phyloP scores from a whole-genome alignment of 2,888 invertebrate genomes.

The Drosophila sordidula region DNA sequence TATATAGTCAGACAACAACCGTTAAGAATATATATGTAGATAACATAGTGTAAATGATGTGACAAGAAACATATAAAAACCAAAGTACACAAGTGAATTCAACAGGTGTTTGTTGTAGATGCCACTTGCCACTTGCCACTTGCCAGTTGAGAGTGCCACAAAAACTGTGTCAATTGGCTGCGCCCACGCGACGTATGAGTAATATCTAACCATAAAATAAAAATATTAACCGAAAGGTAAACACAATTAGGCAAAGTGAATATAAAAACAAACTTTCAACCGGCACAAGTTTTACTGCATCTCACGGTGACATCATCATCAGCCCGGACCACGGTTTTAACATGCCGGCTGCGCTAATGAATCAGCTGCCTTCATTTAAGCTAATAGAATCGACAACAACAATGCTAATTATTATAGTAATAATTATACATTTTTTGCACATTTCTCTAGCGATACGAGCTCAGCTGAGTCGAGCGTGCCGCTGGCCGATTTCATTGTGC shows the following conservation, averaged over 20 bases:
- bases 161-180: conserved; percentile 67
- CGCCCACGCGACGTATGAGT: conserved; percentile 61
- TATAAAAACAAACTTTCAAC: conserved; percentile 10
- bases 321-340: neutral
- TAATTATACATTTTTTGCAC: neutral
- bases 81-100: neutral
- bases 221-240: conserved; percentile 49
- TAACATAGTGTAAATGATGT: neutral
- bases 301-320: conserved; percentile 42
- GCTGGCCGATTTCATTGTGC: conserved; percentile 59
- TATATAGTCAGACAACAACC: neutral
- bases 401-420: conserved; percentile 16
- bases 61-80: neutral
- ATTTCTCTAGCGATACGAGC: conserved; percentile 52
- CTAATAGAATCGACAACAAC: conserved; percentile 16
- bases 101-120: conserved; percentile 27
- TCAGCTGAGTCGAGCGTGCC: conserved; percentile 52
- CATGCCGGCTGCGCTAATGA: conserved; percentile 55
- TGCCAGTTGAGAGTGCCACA: conserved; percentile 15
- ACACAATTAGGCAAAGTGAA: conserved; percentile 28
- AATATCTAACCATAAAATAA: conserved; percentile 51
- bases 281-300: conserved; percentile 23
- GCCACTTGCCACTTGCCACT: conserved; percentile 17
- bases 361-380: conserved; percentile 50
- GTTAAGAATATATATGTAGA: no score